Evolutionary conservation across 2,113 vertebrate species (phyloP).

Genomic region (Oreocharis arfaki): DNA sequence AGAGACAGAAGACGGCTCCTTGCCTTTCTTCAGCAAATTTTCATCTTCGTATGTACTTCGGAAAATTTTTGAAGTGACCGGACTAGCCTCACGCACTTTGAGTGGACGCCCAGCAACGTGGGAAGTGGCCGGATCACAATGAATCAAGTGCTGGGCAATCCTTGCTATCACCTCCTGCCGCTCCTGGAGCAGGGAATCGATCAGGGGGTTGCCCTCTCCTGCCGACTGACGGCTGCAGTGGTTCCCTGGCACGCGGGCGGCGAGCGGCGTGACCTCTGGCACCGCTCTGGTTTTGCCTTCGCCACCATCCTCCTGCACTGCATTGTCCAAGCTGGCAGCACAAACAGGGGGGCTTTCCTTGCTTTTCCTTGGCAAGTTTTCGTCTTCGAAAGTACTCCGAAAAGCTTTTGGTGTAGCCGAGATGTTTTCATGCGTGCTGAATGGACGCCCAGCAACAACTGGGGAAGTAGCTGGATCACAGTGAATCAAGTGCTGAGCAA

Average conservation of each 20-base stretch:
- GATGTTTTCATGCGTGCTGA: slow-evolving; percentile 67
- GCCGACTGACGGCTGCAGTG: slow-evolving; percentile 54
- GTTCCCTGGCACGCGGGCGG: slow-evolving; percentile 55
- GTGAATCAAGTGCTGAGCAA: slow-evolving; percentile 93
- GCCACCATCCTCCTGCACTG: slow-evolving; percentile 58
- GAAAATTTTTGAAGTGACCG: slow-evolving; percentile 77
- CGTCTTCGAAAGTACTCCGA: slow-evolving; percentile 73
- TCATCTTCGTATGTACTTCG: slow-evolving; percentile 78
- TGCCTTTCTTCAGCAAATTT: slow-evolving; percentile 80
- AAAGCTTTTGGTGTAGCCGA: slow-evolving; percentile 75
- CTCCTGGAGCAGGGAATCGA: slow-evolving; percentile 92
- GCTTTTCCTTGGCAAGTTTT: slow-evolving; percentile 78
- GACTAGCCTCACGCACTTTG: slow-evolving; percentile 59
- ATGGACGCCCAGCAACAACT: slow-evolving; percentile 78
- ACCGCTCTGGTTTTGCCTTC: slow-evolving; percentile 60
- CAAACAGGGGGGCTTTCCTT: slow-evolving; percentile 72
- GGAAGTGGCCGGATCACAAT: slow-evolving; percentile 86
- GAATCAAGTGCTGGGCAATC: slow-evolving; percentile 92
- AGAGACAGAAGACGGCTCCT: slow-evolving; percentile 58
- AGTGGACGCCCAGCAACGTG: slow-evolving; percentile 77
- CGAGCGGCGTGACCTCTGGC: slow-evolving; percentile 11
- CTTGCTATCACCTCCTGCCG: slow-evolving; percentile 94
- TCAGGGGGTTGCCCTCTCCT: slow-evolving; percentile 86
- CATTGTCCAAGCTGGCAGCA: slow-evolving; percentile 24
- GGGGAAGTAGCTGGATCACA: slow-evolving; percentile 88